These are phyloP conservation scores for Neolamprologus sp. DNA, from an alignment of 2,113 vertebrate species.

Conservation along the genomic window DNA sequence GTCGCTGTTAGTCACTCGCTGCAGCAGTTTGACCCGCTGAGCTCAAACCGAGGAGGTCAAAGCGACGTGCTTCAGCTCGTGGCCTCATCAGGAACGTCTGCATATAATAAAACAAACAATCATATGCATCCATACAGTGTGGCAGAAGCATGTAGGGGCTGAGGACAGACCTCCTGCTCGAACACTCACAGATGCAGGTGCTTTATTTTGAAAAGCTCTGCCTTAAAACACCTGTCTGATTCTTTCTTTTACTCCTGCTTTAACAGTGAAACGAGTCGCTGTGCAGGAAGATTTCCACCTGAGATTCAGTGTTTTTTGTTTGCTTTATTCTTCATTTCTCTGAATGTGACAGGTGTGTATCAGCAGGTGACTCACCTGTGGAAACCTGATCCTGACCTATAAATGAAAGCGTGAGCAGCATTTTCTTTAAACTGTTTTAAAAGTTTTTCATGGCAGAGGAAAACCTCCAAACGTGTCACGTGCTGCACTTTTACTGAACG, in stretches of 20 bases:
- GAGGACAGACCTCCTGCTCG: neutral
- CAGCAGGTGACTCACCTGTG: neutral
- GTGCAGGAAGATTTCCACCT: neutral
- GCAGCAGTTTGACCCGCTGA: neutral
- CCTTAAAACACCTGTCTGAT: neutral
- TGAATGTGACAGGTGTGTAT: neutral
- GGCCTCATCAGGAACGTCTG: neutral
- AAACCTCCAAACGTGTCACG: neutral
- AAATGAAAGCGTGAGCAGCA: neutral
- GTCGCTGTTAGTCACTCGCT: neutral
- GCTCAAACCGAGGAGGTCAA: neutral
- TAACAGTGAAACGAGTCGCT: neutral
- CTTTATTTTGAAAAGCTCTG: neutral
- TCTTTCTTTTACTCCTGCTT: neutral
- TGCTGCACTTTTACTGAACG: neutral
- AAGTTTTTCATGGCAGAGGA: neutral
- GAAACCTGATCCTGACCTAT: neutral
- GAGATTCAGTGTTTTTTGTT: neutral
- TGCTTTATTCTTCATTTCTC: neutral
- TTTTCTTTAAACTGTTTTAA: fast-evolving
- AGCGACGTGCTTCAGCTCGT: neutral
- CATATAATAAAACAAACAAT: neutral
- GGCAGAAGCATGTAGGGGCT: neutral
- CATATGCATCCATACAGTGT: neutral
- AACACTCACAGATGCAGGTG: neutral